Evolutionary conservation across 2,888 invertebrate species (phyloP), one percentile per base, ranked within the genome.

Genomic region (Crematogaster levior): DNA sequence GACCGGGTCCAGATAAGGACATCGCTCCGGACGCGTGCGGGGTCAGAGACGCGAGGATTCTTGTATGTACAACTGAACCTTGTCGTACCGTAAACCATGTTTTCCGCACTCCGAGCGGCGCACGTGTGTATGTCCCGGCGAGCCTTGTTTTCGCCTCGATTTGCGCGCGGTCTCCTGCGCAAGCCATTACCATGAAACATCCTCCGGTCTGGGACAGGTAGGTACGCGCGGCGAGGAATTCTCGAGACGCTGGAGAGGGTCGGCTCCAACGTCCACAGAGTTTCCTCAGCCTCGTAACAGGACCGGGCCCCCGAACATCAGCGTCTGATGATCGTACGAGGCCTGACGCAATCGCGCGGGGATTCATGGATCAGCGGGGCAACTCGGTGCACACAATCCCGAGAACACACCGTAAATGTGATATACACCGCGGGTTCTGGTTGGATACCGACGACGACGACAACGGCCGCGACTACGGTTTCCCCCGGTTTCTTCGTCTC

Each of bases 321-420:
- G 53, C 27, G 53, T 72, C 73, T 51, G 63, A 37, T 63, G 80
- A 60, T 58, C 46, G 66, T 53, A 63, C 65, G 66, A 60, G n/a
- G 37, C 48, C 75, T 80, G 77, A 46, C 80, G 68, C 34, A 74
- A 73, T 75, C 51, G 51, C 51, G 37, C 65, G 77, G 75, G 73
- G 72, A 74, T 84, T 75, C 82, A 79, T 66, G 84, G 81, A 85
- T 84, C 83, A 84, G 82, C 75, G 68, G 75, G 58, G 12, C 65
- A 60, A 60, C 68, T 83, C 21, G 63, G 53, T 70, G n/a, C 51
- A 43, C 51, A 74, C 73, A 74, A 82, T 81, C 70, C 86, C 83
- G 86, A 84, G 82, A 85, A 86, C 86, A 86, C 86, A 86, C 87
- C 86, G 86, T 92, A 92, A 92, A 92, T 84, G 86, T 91, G 89